Conservation (phyloP, 2,888 invertebrate species). For the Himalopsyche japonica region DNA sequence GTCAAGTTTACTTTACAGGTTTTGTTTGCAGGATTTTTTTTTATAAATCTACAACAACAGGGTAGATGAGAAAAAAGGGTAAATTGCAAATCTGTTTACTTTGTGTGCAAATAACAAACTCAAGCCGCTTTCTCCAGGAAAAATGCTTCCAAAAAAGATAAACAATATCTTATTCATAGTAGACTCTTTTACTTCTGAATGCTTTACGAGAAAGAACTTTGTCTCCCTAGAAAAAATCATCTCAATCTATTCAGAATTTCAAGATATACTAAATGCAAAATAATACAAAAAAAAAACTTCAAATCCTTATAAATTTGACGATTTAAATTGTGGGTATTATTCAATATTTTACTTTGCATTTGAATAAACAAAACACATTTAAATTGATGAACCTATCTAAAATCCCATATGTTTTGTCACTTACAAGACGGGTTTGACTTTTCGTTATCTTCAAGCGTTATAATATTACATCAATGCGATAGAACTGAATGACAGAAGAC, state of each 20-base stretch:
- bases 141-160: background rate
- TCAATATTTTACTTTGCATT: no score
- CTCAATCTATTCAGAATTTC: background rate
- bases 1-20: background rate
- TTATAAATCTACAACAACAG: background rate
- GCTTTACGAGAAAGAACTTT: background rate
- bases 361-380: no score
- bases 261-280: no score
- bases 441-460: no score
- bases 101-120: background rate
- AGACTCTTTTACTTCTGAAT: background rate
- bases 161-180: background rate
- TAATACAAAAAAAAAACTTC: no score
- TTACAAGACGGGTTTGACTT: no score
- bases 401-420: no score
- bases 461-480: no score
- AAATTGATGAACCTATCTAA: no score
- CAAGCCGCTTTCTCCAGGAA: background rate
- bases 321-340: no score
- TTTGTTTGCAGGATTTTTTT: background rate
- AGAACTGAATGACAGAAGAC: no score
- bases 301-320: no score
- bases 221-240: background rate
- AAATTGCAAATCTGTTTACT: background rate
- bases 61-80: background rate